A percentile compares a stretch with the other conserved stretches of the same genome.
Evolutionary conservation across 2,888 invertebrate species (phyloP).

Genomic region (Synergus itoensis): DNA sequence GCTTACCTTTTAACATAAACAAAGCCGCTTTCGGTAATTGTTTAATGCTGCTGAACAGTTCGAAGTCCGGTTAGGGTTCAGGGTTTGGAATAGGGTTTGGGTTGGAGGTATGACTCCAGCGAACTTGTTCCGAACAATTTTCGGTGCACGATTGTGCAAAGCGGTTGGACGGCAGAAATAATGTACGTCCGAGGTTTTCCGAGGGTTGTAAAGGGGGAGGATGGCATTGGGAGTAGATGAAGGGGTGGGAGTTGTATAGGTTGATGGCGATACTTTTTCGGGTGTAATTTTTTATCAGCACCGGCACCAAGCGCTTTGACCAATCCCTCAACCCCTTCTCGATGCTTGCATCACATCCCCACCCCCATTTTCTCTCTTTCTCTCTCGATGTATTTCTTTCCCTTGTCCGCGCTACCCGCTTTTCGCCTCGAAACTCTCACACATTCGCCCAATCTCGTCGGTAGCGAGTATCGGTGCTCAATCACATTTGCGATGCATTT

Average conservation of each 20-base stretch:
- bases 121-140: slow-evolving; percentile 70
- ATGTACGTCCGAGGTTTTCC: slow-evolving; percentile 70
- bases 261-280: slow-evolving; percentile 70
- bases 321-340: slow-evolving; percentile 67
- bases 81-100: neutral
- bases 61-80: neutral
- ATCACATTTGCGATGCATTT: slow-evolving; percentile 78
- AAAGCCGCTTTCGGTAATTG: neutral
- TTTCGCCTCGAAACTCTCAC: slow-evolving; percentile 59
- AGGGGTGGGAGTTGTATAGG: slow-evolving; percentile 57
- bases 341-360: slow-evolving; percentile 52
- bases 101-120: slow-evolving; percentile 38
- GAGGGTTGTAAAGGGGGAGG: slow-evolving; percentile 61
- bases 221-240: slow-evolving; percentile 45
- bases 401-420: slow-evolving; percentile 48
- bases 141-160: slow-evolving; percentile 57
- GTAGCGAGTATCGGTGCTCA: slow-evolving; percentile 76
- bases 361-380: slow-evolving; percentile 53
- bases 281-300: slow-evolving; percentile 71
- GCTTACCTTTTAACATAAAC: neutral
- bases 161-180: slow-evolving; percentile 68
- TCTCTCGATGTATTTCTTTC: slow-evolving; percentile 54
- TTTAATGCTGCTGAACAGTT: neutral
- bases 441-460: slow-evolving; percentile 71
- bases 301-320: slow-evolving; percentile 70